Conservation (phyloP, 2,797 vertebrate species). For the Spinibarbus caldwelli region DNA sequence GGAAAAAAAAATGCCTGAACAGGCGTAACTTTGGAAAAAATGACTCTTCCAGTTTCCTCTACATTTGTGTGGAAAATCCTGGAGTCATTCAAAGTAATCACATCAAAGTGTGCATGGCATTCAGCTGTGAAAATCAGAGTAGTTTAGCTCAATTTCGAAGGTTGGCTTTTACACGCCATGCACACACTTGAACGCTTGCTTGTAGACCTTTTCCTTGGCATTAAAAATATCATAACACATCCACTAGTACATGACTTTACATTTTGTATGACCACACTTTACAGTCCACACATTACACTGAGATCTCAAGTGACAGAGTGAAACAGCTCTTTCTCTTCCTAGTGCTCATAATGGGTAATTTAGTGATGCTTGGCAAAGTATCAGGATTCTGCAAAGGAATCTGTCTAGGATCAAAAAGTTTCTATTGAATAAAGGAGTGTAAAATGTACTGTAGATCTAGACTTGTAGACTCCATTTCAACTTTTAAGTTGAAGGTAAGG, state of each 20-base stretch:
- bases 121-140: constrained; percentile 53
- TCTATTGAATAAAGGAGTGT: constrained; percentile 13
- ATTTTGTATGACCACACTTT: constrained; percentile 25
- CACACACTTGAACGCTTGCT: not conserved
- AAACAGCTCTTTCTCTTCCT: constrained; percentile 1
- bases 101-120: constrained; percentile 43
- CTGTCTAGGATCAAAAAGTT: constrained; percentile 3
- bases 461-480: not conserved
- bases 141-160: constrained; percentile 42
- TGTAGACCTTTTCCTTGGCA: not conserved
- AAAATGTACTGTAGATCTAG: not conserved
- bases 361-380: constrained; percentile 24
- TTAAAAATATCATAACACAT: constrained; percentile 19
- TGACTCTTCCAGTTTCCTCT: not conserved
- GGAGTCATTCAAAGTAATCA: constrained; percentile 51
- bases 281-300: constrained; percentile 5
- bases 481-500: not conserved
- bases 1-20: not conserved
- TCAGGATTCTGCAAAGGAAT: constrained; percentile 22
- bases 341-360: constrained; percentile 16
- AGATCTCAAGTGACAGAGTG: not conserved
- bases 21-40: constrained; percentile 12
- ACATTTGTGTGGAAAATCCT: constrained; percentile 28
- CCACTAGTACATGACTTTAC: constrained; percentile 14
- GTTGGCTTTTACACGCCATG: constrained; percentile 1